phyloP scores from a whole-genome alignment of 2,113 vertebrate species.

The rabbit (Oryctolagus cuniculus) region mOryCun1.1 NC_091441.1:12866501-12867000 shows the following conservation, averaged over 20 bases:
- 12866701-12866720: slow-evolving; percentile 38
- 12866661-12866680: slow-evolving; percentile 66
- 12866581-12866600: slow-evolving; percentile 1
- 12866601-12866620: neutral
- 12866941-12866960: rapidly evolving
- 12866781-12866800: slow-evolving; percentile 51
- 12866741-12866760: slow-evolving; percentile 39
- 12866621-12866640: slow-evolving; percentile 4
- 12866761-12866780: slow-evolving; percentile 47
- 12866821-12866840: slow-evolving; percentile 34
- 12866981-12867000: neutral
- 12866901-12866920: neutral
- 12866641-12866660: slow-evolving; percentile 34
- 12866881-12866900: no score
- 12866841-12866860: neutral
- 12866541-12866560: no score
- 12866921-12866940: neutral
- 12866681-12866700: slow-evolving; percentile 37
- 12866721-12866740: slow-evolving; percentile 7
- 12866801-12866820: slow-evolving; percentile 15
- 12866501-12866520: no score
- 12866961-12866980: neutral
- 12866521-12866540: no score
- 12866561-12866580: neutral
- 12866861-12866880: neutral